Percentiles rank a stretch among this genome's conserved stretches.
Conservation (phyloP, 2,888 invertebrate genomes). For the Ophioninae sp. region DNA sequence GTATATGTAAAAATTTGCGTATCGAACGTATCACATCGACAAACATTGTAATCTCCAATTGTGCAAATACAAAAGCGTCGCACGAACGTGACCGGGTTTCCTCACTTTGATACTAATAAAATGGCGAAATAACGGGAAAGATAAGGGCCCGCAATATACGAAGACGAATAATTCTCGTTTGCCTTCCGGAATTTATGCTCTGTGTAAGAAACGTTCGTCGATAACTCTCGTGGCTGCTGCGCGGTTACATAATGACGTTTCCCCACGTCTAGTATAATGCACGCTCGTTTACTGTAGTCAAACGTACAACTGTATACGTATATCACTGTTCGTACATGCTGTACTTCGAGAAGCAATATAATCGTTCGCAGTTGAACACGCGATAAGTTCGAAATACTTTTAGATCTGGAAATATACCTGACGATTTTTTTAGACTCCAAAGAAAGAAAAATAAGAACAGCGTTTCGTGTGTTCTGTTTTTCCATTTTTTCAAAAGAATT, state of each 20-base stretch:
- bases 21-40: background rate
- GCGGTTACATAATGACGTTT: constrained; percentile 40
- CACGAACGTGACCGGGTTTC: background rate
- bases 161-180: constrained; percentile 20
- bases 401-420: constrained; percentile 23
- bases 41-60: constrained; percentile 42
- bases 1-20: background rate
- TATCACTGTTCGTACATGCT: constrained; percentile 9
- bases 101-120: constrained; percentile 6
- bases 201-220: constrained; percentile 29
- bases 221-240: constrained; percentile 39
- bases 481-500: too few species aligned
- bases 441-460: background rate
- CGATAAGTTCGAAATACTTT: constrained; percentile 45
- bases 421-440: background rate
- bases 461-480: too few species aligned
- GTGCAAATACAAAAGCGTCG: constrained; percentile 31
- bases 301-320: constrained; percentile 13
- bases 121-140: constrained; percentile 1
- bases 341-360: constrained; percentile 39
- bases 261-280: constrained; percentile 16
- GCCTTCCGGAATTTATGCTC: constrained; percentile 29
- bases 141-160: constrained; percentile 19
- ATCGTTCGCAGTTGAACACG: constrained; percentile 21
- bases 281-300: constrained; percentile 8